These are phyloP conservation scores for Grus americana DNA, from an alignment of 2,113 vertebrate genomes.

Conservation along the genomic window DNA sequence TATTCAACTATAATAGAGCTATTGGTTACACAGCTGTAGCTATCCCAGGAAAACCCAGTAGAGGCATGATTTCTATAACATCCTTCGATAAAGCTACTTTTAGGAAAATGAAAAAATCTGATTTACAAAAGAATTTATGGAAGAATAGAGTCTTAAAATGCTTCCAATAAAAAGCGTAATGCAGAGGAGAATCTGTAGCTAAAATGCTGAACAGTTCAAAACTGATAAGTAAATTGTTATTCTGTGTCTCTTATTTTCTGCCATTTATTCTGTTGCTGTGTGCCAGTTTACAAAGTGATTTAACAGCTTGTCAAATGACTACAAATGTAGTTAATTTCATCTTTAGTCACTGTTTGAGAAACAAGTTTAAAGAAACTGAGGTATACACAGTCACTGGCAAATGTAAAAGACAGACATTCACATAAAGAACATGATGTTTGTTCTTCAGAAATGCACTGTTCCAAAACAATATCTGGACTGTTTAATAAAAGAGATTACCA, in stretches of 20 bases:
- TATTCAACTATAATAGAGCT: background rate
- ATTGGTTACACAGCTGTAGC: background rate
- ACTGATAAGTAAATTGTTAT: background rate
- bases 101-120: background rate
- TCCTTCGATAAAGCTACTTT: background rate
- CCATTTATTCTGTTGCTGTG: background rate
- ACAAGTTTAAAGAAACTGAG: background rate
- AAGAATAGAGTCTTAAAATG: background rate
- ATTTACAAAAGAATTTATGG: background rate
- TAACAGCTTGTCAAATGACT: background rate
- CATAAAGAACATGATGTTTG: background rate
- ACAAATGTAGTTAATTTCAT: background rate
- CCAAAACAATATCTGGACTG: background rate
- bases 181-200: background rate
- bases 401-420: background rate
- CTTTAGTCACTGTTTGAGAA: background rate
- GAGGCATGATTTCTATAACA: background rate
- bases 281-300: background rate
- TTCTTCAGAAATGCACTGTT: background rate
- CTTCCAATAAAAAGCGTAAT: background rate
- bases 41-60: background rate
- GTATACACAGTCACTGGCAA: background rate
- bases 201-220: background rate
- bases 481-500: background rate
- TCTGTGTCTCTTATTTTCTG: background rate